Conservation (phyloP, 2,113 vertebrate species). For the Proteles cristata region DNA sequence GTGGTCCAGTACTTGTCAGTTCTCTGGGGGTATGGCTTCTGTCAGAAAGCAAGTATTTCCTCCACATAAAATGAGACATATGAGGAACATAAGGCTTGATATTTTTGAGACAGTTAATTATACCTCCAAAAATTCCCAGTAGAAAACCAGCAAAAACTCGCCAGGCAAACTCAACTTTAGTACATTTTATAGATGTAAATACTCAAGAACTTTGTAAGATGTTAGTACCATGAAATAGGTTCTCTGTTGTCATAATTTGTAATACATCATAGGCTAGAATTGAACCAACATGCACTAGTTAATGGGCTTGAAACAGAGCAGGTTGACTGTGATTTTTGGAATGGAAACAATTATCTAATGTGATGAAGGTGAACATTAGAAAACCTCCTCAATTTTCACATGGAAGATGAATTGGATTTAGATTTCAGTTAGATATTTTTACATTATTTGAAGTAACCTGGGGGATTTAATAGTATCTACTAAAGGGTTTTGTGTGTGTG, state of each 20-base stretch:
- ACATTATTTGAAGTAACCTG: not conserved
- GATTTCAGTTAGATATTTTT: not conserved
- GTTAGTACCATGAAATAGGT: not conserved
- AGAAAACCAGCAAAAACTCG: not conserved
- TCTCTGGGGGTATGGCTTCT: not conserved
- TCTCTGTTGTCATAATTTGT: not conserved
- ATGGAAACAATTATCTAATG: not conserved
- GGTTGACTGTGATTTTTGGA: not conserved
- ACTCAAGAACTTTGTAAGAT: not conserved
- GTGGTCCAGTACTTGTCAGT: not conserved
- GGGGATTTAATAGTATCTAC: not conserved
- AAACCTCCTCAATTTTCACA: not conserved
- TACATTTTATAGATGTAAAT: not conserved
- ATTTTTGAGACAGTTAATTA: constrained; percentile 36
- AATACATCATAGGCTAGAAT: not conserved
- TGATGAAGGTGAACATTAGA: not conserved
- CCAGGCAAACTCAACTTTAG: not conserved
- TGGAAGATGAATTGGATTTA: not conserved
- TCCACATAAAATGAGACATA: constrained; percentile 14
- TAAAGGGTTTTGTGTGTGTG: not conserved
- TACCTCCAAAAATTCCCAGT: not conserved
- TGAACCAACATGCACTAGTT: not conserved
- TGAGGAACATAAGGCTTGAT: not conserved
- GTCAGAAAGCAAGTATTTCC: constrained; percentile 3
- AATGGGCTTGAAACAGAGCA: not conserved